Evolutionary conservation across 2,113 vertebrate species (phyloP).

Genomic region (Etia nguti): DNA sequence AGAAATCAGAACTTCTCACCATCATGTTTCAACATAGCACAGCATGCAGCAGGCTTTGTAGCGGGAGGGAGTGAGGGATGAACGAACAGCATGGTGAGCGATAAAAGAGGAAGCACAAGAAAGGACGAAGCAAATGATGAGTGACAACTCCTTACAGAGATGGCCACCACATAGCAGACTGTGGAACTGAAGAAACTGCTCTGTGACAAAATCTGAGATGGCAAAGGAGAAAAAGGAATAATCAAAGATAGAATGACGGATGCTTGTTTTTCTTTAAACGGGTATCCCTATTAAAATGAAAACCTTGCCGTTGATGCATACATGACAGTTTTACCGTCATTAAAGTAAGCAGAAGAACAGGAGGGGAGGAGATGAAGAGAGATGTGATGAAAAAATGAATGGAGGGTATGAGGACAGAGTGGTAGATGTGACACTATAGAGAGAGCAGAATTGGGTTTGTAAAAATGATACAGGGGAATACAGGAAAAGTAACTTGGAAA

Average conservation of each 20-base stretch:
- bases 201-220: background rate
- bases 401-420: background rate
- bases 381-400: background rate
- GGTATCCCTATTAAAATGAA: background rate
- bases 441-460: background rate
- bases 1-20: background rate
- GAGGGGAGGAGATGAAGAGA: background rate
- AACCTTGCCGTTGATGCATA: background rate
- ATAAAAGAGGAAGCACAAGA: background rate
- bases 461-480: background rate
- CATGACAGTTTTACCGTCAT: background rate
- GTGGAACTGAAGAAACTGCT: background rate
- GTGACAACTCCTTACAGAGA: slow-evolving; percentile 20
- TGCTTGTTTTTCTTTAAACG: background rate
- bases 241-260: background rate
- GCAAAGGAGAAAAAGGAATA: background rate
- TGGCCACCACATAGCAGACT: background rate
- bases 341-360: background rate
- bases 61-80: background rate
- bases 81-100: background rate
- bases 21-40: background rate
- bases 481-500: background rate
- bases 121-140: slow-evolving; percentile 19
- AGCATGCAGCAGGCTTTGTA: background rate
- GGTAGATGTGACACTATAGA: background rate